A percentile compares a stretch with the other conserved stretches of the same genome.
These are phyloP conservation scores for Mayetiola destructor DNA, from an alignment of 2,888 invertebrate species.

Conservation along the genomic window DNA sequence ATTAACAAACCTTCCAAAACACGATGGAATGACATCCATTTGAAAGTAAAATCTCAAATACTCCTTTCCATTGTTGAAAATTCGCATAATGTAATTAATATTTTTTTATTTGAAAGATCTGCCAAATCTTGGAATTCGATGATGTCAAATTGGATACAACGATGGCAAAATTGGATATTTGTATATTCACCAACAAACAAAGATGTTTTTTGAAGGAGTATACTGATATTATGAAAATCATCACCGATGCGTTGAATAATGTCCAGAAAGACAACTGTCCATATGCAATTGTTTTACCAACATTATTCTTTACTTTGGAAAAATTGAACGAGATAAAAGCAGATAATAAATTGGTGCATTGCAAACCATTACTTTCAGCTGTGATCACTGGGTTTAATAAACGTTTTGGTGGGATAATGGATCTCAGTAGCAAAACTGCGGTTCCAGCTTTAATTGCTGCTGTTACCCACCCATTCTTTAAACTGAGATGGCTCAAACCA, in stretches of 20 bases:
- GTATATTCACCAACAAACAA: background rate
- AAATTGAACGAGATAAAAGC: background rate
- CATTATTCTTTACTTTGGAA: background rate
- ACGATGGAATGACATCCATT: background rate
- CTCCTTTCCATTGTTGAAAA: too few relatives aligned
- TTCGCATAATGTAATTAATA: too few relatives aligned
- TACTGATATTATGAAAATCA: background rate
- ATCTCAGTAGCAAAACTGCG: background rate
- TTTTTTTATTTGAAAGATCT: background rate
- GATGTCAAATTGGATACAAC: background rate
- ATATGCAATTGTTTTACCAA: background rate
- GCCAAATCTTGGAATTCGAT: background rate
- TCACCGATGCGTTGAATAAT: background rate
- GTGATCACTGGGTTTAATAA: background rate
- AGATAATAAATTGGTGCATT: background rate
- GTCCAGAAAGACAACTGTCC: background rate
- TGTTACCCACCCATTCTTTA: background rate
- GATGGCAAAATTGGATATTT: background rate
- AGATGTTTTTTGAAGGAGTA: background rate
- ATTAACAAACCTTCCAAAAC: too few relatives aligned
- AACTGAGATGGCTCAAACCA: background rate
- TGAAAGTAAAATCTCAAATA: too few relatives aligned
- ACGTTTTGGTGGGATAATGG: background rate
- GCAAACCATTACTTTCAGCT: background rate
- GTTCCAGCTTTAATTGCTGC: background rate